Evolutionary conservation across 2,888 invertebrate genomes (phyloP), one percentile per base, ranked within the genome.

Genomic region (Microplitis manilae): DNA sequence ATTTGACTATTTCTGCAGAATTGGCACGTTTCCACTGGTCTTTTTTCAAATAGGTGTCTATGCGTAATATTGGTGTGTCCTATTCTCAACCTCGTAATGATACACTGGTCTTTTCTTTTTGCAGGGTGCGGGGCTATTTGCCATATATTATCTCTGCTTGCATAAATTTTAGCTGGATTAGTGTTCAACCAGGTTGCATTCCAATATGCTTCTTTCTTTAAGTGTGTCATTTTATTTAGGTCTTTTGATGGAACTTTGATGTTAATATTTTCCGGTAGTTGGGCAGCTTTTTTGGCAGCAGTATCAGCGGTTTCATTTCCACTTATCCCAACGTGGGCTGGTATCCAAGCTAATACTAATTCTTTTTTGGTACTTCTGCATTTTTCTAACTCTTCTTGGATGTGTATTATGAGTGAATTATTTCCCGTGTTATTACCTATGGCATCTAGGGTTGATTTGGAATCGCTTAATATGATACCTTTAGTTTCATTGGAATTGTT

Each of bases 391-490:
- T 20, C 20, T 20, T 20, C 20, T 20, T 1, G 20, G 20, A 20
- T 20, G 20, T 20, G 20, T 20, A 20, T 20, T 20, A 20, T 20
- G 20, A 20, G 20, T 1, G 20, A 20, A 20, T 20, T 20, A 20
- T 20, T 20, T 20, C 20, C 20, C 1, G 20, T 20, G 20, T 20
- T 20, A 1, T 20, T 20, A 1, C 20, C 20, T 20, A 20, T 20
- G 20, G 20, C 20, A 20, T 20, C 20, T 81, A 91, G 81, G 91
- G 6, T 9, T 50, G 41, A 50, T 50, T 50, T 50, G 7, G 41
- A 50, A 20, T 20, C 20, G 1, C 20, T 20, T 20, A 20, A 1
- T 20, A 20, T 20, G 20, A 20, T 20, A 1, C 20, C 1, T 20
- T 20, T 20, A 1, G 1, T 20, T 20, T 20, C 20, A 1, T 20